Percentiles rank a stretch among this genome's conserved stretches.
Conservation (phyloP, 1,140 invertebrate genomes). For the Hypothenemus hampei region DNA sequence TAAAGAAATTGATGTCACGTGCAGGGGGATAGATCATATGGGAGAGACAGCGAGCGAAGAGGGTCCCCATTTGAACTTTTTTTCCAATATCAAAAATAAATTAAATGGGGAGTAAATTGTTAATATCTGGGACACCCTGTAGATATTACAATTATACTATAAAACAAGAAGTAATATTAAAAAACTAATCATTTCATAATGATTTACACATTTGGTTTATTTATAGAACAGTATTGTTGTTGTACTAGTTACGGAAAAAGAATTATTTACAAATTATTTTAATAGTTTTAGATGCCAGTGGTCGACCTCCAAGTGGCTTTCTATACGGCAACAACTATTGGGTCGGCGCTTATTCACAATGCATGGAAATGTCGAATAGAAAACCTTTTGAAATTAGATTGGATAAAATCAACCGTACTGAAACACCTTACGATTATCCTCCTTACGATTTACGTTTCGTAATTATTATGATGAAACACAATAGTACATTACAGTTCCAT, state of each 20-base stretch:
- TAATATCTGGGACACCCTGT: not conserved
- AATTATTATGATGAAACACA: slow-evolving; percentile 44
- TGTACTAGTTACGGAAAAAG: not conserved
- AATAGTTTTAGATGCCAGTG: slow-evolving; percentile 51
- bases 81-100: too few relatives aligned
- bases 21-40: too few relatives aligned
- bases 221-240: slow-evolving; percentile 1
- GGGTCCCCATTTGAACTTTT: too few relatives aligned
- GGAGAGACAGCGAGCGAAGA: too few relatives aligned
- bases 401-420: slow-evolving; percentile 25
- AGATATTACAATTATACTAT: not conserved
- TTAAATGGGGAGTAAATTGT: not conserved
- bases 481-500: slow-evolving; percentile 48
- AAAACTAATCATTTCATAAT: not conserved
- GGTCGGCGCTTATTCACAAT: slow-evolving; percentile 47
- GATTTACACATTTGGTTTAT: slow-evolving; percentile 6
- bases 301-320: slow-evolving; percentile 45
- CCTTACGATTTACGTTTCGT: slow-evolving; percentile 46
- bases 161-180: not conserved
- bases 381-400: slow-evolving; percentile 32
- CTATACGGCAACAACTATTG: slow-evolving; percentile 51
- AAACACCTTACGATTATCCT: slow-evolving; percentile 45
- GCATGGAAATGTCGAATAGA: slow-evolving; percentile 39
- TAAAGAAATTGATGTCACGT: too few relatives aligned
- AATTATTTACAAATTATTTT: slow-evolving; percentile 8